Evolutionary conservation across 2,888 invertebrate species (phyloP), one percentile per base, ranked within the genome.

Genomic region (Agrilus mali): DNA sequence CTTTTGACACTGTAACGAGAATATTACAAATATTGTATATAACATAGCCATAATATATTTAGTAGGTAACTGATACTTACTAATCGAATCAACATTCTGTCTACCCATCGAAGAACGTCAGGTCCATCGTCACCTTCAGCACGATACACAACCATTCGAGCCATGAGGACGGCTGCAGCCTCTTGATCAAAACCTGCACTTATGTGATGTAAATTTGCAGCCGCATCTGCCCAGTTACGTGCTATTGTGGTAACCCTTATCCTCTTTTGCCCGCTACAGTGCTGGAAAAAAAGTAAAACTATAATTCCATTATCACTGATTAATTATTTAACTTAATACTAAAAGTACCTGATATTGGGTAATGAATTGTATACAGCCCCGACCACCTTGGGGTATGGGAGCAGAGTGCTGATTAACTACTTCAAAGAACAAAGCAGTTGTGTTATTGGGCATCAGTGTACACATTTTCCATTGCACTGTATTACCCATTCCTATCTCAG

Each of bases 401-500:
- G 93, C 88, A 13, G 92, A 85, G 65, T 96, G 95, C 70, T 96
- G 85, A 60, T 88, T 93, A 14, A 89, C 87, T 47, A 98, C 90
- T 73, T 99, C 98, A 68, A 98, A 96, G 72, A 96, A 94, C 55
- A 96, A 75, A 4, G 87, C 90, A 60, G 92, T 80, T 0, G 97
- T 96, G 13, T 90, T 85, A 59, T 86, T 89, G 0, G 97, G 95
- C 36, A 82, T 86, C 17, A 98, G 73, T 0, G 93, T 85, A 67
- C 97, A 96, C 71, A 98, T 81, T 69, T 97, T 97, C 98, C 98
- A 99, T 61, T 96, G 94, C 47, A 88, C 86, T 0, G 98, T 99
- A 54, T 90, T 92, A 31, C 96, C 97, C 71, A 97, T 82, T 43
- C 98, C 98, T 56, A 97, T 86, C 71, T 98, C 98, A 50, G 88